Conservation (phyloP, 2,797 vertebrate species). For the Rhinogobio ventralis region DNA sequence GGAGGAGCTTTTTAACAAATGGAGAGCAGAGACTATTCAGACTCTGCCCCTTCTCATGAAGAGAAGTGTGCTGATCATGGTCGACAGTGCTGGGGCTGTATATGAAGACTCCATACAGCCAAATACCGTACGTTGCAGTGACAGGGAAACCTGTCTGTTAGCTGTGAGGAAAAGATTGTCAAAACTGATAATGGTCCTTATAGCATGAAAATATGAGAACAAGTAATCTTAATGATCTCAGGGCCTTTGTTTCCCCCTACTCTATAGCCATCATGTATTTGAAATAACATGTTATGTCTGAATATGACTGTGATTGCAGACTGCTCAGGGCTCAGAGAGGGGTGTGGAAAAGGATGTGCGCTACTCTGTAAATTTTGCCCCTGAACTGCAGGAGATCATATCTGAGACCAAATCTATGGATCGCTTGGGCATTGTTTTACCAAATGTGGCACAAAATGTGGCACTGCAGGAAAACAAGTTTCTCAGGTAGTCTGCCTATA, state of each 20-base stretch:
- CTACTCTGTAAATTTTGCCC: constrained; percentile 87
- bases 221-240: neutral
- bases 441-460: constrained; percentile 79
- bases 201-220: too few species aligned
- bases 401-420: constrained; percentile 85
- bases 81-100: constrained; percentile 36
- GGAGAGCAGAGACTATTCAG: constrained; percentile 75
- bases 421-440: constrained; percentile 80
- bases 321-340: constrained; percentile 50
- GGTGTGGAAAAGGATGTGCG: constrained; percentile 47
- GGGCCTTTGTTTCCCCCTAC: neutral
- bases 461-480: constrained; percentile 86
- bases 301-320: constrained; percentile 18
- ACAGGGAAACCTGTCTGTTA: neutral
- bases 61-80: constrained; percentile 77
- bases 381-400: constrained; percentile 83
- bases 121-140: constrained; percentile 65
- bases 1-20: constrained; percentile 75
- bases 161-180: neutral
- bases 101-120: constrained; percentile 40
- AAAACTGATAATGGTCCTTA: neutral
- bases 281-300: constrained; percentile 2
- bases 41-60: constrained; percentile 81
- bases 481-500: constrained; percentile 70
- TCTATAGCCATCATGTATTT: neutral